Evolutionary conservation across 2,797 vertebrate species (phyloP).

Genomic region (Dipus sagitta): DNA sequence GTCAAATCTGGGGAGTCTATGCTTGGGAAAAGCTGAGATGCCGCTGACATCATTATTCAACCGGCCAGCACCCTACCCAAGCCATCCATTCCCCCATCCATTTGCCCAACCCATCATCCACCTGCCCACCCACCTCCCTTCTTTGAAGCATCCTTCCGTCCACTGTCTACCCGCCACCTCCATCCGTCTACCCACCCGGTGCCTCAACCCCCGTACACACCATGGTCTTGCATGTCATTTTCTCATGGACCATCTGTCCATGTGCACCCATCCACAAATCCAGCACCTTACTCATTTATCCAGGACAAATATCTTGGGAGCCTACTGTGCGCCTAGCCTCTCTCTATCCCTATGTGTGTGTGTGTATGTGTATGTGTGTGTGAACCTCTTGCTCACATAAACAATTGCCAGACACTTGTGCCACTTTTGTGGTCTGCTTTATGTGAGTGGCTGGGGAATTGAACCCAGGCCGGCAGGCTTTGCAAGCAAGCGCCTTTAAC

Average conservation of each 20-base stretch:
- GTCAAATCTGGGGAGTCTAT: not conserved
- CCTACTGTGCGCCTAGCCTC: not conserved
- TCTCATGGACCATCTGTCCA: not conserved
- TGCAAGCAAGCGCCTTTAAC: no score
- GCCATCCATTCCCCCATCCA: not conserved
- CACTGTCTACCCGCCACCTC: not conserved
- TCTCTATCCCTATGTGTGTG: no score
- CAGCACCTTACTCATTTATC: not conserved
- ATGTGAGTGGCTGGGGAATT: no score
- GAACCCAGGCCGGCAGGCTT: no score
- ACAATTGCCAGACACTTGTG: no score
- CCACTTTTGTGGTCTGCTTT: no score
- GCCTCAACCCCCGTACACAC: not conserved
- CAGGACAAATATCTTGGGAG: not conserved
- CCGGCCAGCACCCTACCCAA: not conserved
- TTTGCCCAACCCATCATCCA: not conserved
- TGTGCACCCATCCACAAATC: not conserved
- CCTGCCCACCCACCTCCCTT: not conserved
- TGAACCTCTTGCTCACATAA: no score
- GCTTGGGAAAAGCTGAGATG: constrained; percentile 24
- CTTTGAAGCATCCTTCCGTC: not conserved
- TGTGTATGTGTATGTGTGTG: no score
- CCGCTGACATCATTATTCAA: constrained; percentile 32
- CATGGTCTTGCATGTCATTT: not conserved
- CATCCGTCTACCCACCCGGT: no score